Base-by-base conservation (phyloP, 1,140 invertebrate species). In the Thalassaphorura encarpata region DNA sequence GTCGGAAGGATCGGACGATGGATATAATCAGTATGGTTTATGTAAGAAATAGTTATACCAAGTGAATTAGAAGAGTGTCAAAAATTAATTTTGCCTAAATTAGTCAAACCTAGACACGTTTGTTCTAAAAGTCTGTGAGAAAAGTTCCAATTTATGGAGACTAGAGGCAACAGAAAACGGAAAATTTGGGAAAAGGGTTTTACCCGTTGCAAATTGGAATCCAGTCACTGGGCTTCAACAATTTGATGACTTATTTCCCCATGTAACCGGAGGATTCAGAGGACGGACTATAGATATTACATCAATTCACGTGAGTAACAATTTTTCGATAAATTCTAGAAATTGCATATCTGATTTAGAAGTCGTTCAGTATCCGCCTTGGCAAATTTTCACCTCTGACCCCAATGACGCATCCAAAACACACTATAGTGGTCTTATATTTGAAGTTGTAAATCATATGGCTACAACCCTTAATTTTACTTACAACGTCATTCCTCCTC, bases 381-480 rank as follows among this genome's bases (percentile, higher is more conserved):
- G 87, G 87, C 84, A 87, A 45, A 57, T 54, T n/a, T 52, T 61
- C 27, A 23, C n/a, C 3, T 46, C 19, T 29, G 46, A 57, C 45
- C 40, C 33, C 4, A 79, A 82, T 54, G 71, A 75, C 18, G 72
- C 73, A 2, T 82, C 80, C 0, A 65, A 73, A 0, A 70, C 79
- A 1, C 68, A 73, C 0, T 72, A 77, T 51, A 81, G 80, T 62
- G 87, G 87, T 23, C 71, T 90, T 24, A 75, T 87, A 18, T 87
- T 90, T 69, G 84, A 92, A 68, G 81, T 92, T 29, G 60, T 93
- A 0, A 77, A 82, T 59, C 79, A 89, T 63, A 69, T 93, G n/a
- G 77, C 83, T 0, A 75, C 74, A 8, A 83, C 79, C 60, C 73
- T 92, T 52, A 94, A 94, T 70, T 93, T 94, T 62, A 85, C 86